Evolutionary conservation across 2,113 vertebrate species (phyloP).

Genomic region (Gila orcuttii): DNA sequence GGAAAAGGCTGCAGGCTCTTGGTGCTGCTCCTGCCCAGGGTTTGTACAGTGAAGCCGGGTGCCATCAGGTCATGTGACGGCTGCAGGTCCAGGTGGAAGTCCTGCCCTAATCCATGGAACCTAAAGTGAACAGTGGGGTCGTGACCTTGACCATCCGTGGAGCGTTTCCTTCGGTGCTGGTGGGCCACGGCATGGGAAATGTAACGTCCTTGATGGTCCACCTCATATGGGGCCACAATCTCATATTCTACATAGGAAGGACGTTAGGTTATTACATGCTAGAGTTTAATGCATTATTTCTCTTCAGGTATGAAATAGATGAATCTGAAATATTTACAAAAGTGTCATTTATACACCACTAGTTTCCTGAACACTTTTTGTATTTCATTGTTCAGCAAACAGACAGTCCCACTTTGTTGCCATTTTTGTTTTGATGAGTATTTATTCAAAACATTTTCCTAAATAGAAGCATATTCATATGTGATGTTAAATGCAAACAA

Average conservation of each 20-base stretch:
- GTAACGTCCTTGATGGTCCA: constrained; percentile 77
- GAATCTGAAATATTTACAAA: no score
- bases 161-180: constrained; percentile 73
- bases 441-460: no score
- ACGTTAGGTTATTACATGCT: neutral
- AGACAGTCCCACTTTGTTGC: neutral
- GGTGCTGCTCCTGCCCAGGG: constrained; percentile 77
- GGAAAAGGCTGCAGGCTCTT: constrained; percentile 74
- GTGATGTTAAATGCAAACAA: neutral
- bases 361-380: neutral
- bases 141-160: constrained; percentile 43
- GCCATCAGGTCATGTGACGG: constrained; percentile 74
- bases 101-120: constrained; percentile 78
- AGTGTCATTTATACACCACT: no score
- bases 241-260: constrained; percentile 78
- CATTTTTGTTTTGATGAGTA: neutral
- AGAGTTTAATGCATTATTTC: neutral
- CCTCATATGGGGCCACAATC: constrained; percentile 85
- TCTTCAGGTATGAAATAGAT: neutral
- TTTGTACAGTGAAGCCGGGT: constrained; percentile 83
- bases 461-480: neutral
- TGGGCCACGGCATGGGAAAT: constrained; percentile 81
- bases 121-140: constrained; percentile 74
- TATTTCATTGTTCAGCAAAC: neutral
- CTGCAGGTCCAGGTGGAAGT: constrained; percentile 84